Percentiles rank a stretch among this genome's conserved stretches.
phyloP scores from a whole-genome alignment of 1,140 invertebrate species.

The Drosophila truncata region DNA sequence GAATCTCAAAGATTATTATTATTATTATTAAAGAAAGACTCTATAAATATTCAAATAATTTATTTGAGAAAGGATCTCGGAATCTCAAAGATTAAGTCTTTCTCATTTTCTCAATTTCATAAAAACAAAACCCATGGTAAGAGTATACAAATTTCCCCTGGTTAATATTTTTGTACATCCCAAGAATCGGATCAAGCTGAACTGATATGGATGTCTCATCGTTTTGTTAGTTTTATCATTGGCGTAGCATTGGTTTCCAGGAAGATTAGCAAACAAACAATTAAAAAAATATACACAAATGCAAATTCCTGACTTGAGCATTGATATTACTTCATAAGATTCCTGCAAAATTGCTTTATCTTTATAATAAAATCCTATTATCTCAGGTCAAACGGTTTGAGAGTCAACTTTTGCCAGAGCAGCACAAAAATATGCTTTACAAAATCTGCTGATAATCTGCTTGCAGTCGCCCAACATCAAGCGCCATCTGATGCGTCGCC shows the following conservation, averaged over 20 bases:
- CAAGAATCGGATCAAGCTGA: neutral
- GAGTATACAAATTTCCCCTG: neutral
- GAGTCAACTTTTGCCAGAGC: neutral
- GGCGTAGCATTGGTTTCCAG: neutral
- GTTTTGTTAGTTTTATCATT: neutral
- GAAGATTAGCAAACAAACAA: neutral
- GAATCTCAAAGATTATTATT: neutral
- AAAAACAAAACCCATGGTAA: neutral
- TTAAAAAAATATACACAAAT: neutral
- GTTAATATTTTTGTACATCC: constrained; percentile 1
- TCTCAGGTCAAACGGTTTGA: neutral
- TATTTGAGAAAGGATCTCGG: neutral
- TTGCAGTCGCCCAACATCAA: constrained; percentile 55
- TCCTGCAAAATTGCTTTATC: neutral
- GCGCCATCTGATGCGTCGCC: constrained; percentile 19
- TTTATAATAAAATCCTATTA: neutral
- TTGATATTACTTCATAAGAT: neutral
- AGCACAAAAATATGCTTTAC: constrained; percentile 31
- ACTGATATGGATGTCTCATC: constrained; percentile 9
- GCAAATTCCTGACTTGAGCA: neutral
- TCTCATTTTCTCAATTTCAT: neutral
- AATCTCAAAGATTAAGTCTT: neutral
- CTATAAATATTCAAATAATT: neutral
- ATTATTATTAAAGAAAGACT: neutral
- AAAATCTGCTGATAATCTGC: neutral